Base-by-base conservation (phyloP, 2,113 vertebrate species). In the Aegotheles bennettii region DNA sequence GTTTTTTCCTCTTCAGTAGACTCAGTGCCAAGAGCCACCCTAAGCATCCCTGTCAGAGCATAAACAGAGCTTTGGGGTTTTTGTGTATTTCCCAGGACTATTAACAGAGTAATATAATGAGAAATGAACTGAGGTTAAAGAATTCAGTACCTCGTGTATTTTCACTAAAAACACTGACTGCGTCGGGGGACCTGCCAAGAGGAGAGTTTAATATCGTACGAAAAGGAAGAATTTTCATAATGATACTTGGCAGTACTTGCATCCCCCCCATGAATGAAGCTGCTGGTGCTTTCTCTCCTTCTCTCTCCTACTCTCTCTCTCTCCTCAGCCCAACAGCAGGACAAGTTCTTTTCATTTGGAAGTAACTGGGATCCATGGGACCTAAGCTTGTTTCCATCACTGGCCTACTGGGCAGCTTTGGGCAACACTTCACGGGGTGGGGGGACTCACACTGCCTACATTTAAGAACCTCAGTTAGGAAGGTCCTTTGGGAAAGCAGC, bases 161-260 rank as follows among this genome's bases (percentile, higher is more conserved):
- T 95, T 95, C 84, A 95, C 69, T 91, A 5, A 95, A 97, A 97
- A 96, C 96, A 94, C 75, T 56, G 57, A 31, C 59, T 96, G 87
- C 65, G 28, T 75, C 68, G 77, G 71, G 81, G 81, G 56, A 89
- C 57, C 86, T 93, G 95, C 96, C 93, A 77, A 94, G 76, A 86
- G 59, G 93, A 94, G 85, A 92, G 80, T 97, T 96, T 93, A 93
- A 91, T 87, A 89, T 95, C 12, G 29, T 84, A 92, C 74, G 81
- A 73, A 95, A 96, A 96, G 94, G 91, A 96, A 95, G 92, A 91
- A 92, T 96, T 92, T 96, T 96, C 87, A 91, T 97, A 95, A 96
- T 92, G 89, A 91, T 76, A 74, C 65, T 94, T 97, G 95, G 94
- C 92, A 96, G 80, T 40, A 89, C 71, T 93, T 97, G 71, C 59